Evolutionary conservation across 2,888 invertebrate species (phyloP).

Genomic region (Elysia crispata): DNA sequence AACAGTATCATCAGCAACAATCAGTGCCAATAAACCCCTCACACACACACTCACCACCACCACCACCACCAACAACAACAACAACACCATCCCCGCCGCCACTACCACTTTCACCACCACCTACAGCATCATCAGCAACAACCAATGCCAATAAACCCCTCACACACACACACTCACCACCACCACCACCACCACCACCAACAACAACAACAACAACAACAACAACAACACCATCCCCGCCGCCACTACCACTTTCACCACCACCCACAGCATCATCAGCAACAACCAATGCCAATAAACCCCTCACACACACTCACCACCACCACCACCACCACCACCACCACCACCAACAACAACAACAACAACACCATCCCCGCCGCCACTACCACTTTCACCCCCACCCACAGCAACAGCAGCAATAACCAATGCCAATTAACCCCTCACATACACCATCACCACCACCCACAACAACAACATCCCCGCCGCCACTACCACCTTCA

Average conservation of each 20-base stretch:
- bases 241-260: conserved; percentile 92
- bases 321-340: too few relatives aligned
- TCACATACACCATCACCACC: not conserved
- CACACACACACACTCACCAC: conserved; percentile 20
- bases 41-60: too few relatives aligned
- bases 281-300: too few relatives aligned
- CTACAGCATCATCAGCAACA: conserved; percentile 23
- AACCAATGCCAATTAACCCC: conserved; percentile 15
- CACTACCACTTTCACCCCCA: too few relatives aligned
- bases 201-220: not conserved
- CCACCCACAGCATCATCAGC: conserved; percentile 98
- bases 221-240: not conserved
- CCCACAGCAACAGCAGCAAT: too few relatives aligned
- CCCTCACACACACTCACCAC: too few relatives aligned
- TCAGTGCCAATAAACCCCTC: not conserved
- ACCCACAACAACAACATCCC: conserved; percentile 20
- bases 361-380: not conserved
- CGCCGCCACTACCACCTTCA: conserved; percentile 45
- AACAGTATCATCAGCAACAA: not conserved
- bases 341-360: not conserved
- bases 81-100: not conserved
- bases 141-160: conserved; percentile 43
- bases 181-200: not conserved
- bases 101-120: not conserved
- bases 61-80: too few relatives aligned